phyloP scores from a whole-genome alignment of 2,113 vertebrate genomes.

The Aldabrachelys gigantea region DNA sequence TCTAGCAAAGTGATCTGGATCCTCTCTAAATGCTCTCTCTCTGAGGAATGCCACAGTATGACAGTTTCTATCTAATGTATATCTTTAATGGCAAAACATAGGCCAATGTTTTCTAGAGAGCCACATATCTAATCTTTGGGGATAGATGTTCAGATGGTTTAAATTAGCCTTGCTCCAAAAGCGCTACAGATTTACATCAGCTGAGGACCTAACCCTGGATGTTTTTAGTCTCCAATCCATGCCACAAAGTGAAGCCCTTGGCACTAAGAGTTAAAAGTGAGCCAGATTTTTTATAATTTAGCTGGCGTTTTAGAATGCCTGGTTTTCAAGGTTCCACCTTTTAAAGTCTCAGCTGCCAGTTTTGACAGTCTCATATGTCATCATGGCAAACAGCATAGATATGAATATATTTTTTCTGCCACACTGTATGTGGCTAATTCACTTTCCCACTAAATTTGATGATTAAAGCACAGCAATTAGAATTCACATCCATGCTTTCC shows the following conservation, averaged over 20 bases:
- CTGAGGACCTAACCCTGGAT: background rate
- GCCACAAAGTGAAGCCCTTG: background rate
- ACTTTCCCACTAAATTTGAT: conserved; percentile 11
- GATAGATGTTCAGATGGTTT: background rate
- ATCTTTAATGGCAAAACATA: background rate
- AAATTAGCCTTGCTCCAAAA: fast-evolving
- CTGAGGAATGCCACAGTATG: background rate
- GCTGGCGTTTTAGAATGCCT: background rate
- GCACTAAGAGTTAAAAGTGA: background rate
- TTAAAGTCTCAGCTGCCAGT: background rate
- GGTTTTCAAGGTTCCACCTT: background rate
- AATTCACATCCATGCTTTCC: conserved; percentile 16
- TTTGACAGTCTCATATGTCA: conserved; percentile 33
- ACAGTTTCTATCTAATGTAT: background rate
- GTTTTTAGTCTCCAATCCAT: background rate
- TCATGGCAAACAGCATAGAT: background rate
- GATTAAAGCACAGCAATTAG: conserved; percentile 52
- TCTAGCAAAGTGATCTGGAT: fast-evolving
- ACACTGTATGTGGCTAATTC: conserved; percentile 21
- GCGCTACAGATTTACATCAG: fast-evolving
- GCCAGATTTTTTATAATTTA: background rate
- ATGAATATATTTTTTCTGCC: background rate
- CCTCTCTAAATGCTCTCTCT: background rate
- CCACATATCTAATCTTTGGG: fast-evolving
- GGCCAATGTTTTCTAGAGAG: background rate